Evolutionary conservation across 2,888 invertebrate species (phyloP).

Genomic region (Melinaea marsaeus): DNA sequence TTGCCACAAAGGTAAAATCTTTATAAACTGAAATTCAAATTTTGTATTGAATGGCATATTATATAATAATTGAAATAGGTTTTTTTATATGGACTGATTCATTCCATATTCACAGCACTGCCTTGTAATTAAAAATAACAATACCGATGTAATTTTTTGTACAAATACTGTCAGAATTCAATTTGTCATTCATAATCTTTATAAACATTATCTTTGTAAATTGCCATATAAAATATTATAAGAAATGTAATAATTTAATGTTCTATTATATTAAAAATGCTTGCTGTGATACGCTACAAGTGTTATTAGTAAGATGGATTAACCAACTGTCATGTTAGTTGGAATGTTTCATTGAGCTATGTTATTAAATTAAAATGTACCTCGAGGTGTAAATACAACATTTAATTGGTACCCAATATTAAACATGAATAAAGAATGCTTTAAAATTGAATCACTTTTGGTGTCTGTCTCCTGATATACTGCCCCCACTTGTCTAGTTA

Average conservation of each 20-base stretch:
- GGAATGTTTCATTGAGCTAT: constrained; percentile 30
- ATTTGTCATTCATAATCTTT: background rate
- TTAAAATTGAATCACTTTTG: background rate
- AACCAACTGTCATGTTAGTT: constrained; percentile 15
- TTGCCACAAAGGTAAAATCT: no score
- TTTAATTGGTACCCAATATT: constrained; percentile 21
- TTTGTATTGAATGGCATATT: no score
- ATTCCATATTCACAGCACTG: no score
- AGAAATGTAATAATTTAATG: constrained; percentile 6
- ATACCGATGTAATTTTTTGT: no score
- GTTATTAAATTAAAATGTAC: constrained; percentile 32
- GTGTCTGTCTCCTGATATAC: background rate
- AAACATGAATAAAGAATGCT: constrained; percentile 6
- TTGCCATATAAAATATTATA: constrained; percentile 8
- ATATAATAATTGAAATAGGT: no score
- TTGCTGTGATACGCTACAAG: constrained; percentile 44
- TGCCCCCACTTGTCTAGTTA: background rate
- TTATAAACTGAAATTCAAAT: no score
- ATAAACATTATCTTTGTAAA: constrained; percentile 4
- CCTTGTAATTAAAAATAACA: no score
- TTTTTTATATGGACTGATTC: no score
- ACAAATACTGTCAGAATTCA: background rate
- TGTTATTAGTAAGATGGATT: constrained; percentile 28
- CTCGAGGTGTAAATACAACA: constrained; percentile 36
- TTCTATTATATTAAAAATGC: constrained; percentile 35